phyloP scores from a whole-genome alignment of 2,888 invertebrate genomes.

The Limnephilus rhombicus region DNA sequence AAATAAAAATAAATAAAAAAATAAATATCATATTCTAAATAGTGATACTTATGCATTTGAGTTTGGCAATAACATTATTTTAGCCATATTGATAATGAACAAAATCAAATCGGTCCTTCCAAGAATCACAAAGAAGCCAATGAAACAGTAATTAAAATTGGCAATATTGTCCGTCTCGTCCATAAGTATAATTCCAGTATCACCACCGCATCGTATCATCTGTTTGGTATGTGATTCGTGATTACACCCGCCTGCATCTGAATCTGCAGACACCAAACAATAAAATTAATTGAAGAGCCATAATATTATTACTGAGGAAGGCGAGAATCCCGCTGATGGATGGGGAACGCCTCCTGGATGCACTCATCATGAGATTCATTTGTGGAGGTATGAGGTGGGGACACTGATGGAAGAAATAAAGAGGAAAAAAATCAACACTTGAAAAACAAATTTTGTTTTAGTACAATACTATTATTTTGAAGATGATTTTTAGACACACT shows the following conservation, averaged over 20 bases:
- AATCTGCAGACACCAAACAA: slow-evolving; percentile 23
- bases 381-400: not conserved
- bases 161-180: not conserved
- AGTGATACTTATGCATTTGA: too few relatives aligned
- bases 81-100: too few relatives aligned
- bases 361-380: slow-evolving; percentile 29
- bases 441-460: too few relatives aligned
- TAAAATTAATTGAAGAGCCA: slow-evolving; percentile 52
- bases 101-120: not conserved
- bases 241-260: slow-evolving; percentile 2
- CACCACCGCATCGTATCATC: not conserved
- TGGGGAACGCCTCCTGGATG: slow-evolving; percentile 9
- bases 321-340: slow-evolving; percentile 16
- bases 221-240: not conserved
- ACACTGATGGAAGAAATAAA: not conserved
- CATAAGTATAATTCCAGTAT: not conserved
- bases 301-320: slow-evolving; percentile 38
- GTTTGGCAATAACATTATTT: too few relatives aligned
- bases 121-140: not conserved
- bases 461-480: too few relatives aligned
- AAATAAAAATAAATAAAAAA: too few relatives aligned
- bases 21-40: too few relatives aligned
- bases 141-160: not conserved
- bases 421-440: not conserved
- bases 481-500: too few relatives aligned